These are phyloP conservation scores for Prunella fulvescens DNA, from an alignment of 2,113 vertebrate species.

Conservation along the genomic window DNA sequence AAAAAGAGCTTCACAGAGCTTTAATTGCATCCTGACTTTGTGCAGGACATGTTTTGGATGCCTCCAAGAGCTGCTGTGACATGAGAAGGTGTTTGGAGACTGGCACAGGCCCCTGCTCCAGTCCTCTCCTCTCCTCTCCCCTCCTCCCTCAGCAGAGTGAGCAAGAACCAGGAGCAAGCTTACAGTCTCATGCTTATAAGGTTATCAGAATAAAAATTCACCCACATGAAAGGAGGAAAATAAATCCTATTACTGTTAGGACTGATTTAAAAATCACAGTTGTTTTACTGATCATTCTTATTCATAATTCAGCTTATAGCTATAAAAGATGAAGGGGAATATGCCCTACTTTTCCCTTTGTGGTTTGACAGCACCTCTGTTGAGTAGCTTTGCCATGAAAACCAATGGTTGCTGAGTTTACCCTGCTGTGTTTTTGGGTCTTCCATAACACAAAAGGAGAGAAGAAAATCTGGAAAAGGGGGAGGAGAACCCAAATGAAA, in stretches of 20 bases:
- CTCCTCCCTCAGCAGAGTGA: neutral
- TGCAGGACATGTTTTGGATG: neutral
- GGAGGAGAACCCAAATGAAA: neutral
- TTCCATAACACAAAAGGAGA: neutral
- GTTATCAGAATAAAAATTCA: neutral
- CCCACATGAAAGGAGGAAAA: neutral
- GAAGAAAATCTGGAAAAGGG: neutral
- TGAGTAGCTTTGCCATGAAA: neutral
- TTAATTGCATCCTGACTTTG: conserved; percentile 1
- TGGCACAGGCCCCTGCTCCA: neutral
- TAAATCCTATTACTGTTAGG: neutral
- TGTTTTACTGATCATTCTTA: neutral
- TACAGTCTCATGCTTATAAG: neutral
- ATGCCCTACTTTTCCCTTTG: neutral
- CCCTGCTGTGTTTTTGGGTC: neutral
- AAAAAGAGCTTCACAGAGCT: neutral
- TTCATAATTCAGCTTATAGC: neutral
- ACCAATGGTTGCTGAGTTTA: neutral
- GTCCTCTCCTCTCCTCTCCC: neutral
- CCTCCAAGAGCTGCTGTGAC: neutral
- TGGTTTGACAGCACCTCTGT: neutral
- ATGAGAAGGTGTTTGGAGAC: neutral
- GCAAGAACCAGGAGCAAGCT: neutral
- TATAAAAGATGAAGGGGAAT: neutral
- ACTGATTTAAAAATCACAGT: neutral